Evolutionary conservation across 2,113 vertebrate genomes (phyloP), one percentile per base, ranked within the genome.

Genomic region (Paratilapia polleni): DNA sequence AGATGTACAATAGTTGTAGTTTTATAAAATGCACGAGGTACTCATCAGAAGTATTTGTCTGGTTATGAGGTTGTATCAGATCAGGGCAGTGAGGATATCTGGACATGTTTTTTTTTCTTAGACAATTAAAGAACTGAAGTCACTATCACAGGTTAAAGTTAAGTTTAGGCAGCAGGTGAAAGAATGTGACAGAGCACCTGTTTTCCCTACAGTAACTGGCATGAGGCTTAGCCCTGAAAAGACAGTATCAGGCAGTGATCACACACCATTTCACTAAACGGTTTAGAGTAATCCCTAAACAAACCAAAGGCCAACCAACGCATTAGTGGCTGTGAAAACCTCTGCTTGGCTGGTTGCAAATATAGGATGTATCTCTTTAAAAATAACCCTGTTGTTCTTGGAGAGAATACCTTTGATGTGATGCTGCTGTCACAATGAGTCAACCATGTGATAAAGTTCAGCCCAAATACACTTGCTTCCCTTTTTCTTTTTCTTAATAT

Each of bases 261-360:
- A 68, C 82, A 87, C 58, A 83, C 31, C 81, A 82, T 83, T 85
- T 87, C 57, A 86, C 70, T 68, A 85, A 86, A 89, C 3, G 38
- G 43, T 89, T 78, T 58, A 81, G 80, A 68, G 22, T 85, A 87
- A 91, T 86, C 84, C 83, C 73, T 66, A 59, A 85, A 83, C 74
- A 89, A 87, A 93, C 64, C 41, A 59, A 64, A 70, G 47, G 57
- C 63, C 24, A 75, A 47, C 60, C 36, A 70, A 78, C 20, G 77
- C 75, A 52, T 88, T 63, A 58, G 38, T 59, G 28, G 47, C 83
- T 88, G 49, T 36, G 60, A 60, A 87, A 85, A 70, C 47, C 17
- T 88, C 81, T 73, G 73, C 61, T 57, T 58, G 59, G 36, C 64
- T 73, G 38, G 68, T 57, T 84, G 34, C 26, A 47, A 59, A 31